Evolutionary conservation across 1,140 invertebrate genomes (phyloP).

Genomic region (Drosophila melanica): DNA sequence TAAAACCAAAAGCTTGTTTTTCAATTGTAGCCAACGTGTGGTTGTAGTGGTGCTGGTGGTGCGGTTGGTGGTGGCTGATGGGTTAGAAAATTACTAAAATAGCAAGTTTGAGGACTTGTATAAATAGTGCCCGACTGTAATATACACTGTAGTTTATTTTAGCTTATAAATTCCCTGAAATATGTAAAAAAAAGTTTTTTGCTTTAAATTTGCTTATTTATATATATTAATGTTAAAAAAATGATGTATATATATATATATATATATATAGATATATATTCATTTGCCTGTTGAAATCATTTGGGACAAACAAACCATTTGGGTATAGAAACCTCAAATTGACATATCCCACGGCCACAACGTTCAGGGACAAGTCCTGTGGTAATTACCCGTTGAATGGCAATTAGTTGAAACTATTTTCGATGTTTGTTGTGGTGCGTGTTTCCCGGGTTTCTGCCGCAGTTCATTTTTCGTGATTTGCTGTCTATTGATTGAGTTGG

Average conservation of each 20-base stretch:
- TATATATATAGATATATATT: no score
- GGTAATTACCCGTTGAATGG: conserved; percentile 58
- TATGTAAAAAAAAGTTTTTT: no score
- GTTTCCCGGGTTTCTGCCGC: background rate
- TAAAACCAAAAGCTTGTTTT: conserved; percentile 81
- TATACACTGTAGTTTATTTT: background rate
- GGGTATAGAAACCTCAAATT: conserved; percentile 40
- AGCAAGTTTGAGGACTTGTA: background rate
- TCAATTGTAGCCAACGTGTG: conserved; percentile 55
- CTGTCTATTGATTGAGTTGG: conserved; percentile 14
- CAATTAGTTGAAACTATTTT: conserved; percentile 60
- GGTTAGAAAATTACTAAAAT: conserved; percentile 54
- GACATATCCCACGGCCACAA: conserved; percentile 58
- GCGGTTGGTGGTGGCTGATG: conserved; percentile 15
- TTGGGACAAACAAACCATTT: background rate
- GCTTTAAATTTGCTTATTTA: no score
- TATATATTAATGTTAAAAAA: no score
- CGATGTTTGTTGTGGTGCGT: conserved; percentile 15
- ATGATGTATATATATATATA: no score
- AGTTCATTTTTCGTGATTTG: background rate
- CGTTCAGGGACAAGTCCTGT: conserved; percentile 34
- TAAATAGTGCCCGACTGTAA: background rate
- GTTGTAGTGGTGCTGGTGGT: conserved; percentile 1
- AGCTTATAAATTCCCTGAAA: no score
- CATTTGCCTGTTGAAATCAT: background rate